Evolutionary conservation across 2,797 vertebrate genomes (phyloP).

Genomic region (Urophycis tenuis): DNA sequence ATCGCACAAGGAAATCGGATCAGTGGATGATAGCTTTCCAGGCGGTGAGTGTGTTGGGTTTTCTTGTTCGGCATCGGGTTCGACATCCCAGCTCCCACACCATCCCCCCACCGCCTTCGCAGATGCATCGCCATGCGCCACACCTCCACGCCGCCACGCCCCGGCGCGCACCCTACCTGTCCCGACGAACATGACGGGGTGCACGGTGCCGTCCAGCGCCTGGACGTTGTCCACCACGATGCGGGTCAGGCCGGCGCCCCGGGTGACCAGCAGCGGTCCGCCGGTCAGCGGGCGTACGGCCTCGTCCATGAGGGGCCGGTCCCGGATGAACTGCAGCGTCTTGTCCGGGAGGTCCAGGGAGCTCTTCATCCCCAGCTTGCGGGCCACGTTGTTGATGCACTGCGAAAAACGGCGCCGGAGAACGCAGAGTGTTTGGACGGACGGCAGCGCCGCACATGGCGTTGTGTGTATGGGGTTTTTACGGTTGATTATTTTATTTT

Average conservation of each 20-base stretch:
- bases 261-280: constrained; percentile 61
- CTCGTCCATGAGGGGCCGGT: constrained; percentile 70
- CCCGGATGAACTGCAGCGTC: constrained; percentile 72
- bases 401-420: constrained; percentile 31
- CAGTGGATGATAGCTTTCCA: background rate
- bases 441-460: too few relatives aligned
- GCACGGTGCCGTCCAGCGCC: constrained; percentile 56
- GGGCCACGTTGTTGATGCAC: constrained; percentile 62
- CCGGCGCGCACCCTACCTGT: constrained; percentile 35
- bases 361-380: constrained; percentile 52
- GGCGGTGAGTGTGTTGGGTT: background rate
- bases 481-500: too few relatives aligned
- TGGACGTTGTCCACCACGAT: constrained; percentile 63
- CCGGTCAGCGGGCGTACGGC: constrained; percentile 56
- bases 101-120: background rate
- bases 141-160: background rate
- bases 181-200: constrained; percentile 72
- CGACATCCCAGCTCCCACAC: background rate
- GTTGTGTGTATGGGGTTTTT: background rate
- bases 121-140: background rate
- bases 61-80: too few relatives aligned
- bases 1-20: too few relatives aligned
- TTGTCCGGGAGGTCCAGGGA: constrained; percentile 71
- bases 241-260: constrained; percentile 60
- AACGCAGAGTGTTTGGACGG: too few relatives aligned